A percentile compares a stretch with the other conserved stretches of the same genome.
phyloP scores from a whole-genome alignment of 2,113 vertebrate species.

The Merops nubicus region DNA sequence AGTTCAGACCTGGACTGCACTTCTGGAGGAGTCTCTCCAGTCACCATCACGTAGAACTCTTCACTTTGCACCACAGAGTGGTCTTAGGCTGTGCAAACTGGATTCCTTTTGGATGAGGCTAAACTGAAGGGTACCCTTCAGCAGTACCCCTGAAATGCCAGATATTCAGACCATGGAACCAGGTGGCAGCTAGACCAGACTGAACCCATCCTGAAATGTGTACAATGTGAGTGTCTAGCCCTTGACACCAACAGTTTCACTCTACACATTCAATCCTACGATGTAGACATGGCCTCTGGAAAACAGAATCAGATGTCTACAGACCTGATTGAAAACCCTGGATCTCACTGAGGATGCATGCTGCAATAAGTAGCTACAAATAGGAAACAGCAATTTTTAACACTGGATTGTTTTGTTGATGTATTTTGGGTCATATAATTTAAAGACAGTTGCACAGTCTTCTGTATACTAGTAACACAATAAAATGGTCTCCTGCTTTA shows the following conservation, averaged over 20 bases:
- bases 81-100: neutral
- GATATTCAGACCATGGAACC: neutral
- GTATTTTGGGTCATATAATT: constrained; percentile 31
- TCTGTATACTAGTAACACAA: neutral
- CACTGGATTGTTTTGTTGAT: constrained; percentile 4
- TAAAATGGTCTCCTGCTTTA: constrained; percentile 47
- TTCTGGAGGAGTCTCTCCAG: neutral
- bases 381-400: neutral
- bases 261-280: neutral
- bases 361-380: constrained; percentile 1
- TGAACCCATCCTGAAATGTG: neutral
- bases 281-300: neutral
- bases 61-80: rapidly evolving
- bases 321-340: neutral
- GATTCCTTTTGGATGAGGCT: neutral
- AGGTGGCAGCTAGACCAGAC: neutral
- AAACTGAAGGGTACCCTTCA: neutral
- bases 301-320: neutral
- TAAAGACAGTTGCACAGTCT: neutral
- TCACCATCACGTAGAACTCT: neutral
- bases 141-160: neutral
- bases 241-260: neutral
- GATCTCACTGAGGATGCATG: neutral
- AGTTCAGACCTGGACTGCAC: neutral
- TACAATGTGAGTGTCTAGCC: rapidly evolving